Conservation (phyloP, 35 echinoderm and acorn worm genomes). For the Ptychodera flava region DNA sequence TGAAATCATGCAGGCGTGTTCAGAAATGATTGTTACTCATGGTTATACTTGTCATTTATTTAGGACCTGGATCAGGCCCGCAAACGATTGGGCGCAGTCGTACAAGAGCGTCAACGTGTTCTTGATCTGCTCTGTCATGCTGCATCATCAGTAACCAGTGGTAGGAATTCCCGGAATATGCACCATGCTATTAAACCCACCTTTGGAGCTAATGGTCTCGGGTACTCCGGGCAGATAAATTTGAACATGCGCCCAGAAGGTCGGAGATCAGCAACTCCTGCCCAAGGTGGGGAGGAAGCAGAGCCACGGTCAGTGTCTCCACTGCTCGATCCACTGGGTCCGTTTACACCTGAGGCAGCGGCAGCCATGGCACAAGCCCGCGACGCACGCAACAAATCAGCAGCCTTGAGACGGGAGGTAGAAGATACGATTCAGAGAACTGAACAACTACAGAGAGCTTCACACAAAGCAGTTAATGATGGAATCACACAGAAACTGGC, state of each 20-base stretch:
- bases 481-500: constrained; percentile 85
- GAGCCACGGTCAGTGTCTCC: constrained; percentile 23
- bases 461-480: constrained; percentile 81
- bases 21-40: too few relatives aligned
- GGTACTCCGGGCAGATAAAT: constrained; percentile 82
- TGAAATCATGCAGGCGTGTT: too few relatives aligned
- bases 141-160: constrained; percentile 76
- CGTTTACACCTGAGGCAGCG: constrained; percentile 83
- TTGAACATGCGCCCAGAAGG: constrained; percentile 35
- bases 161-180: constrained; percentile 74
- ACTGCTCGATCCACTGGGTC: constrained; percentile 72
- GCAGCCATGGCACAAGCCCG: constrained; percentile 83
- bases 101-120: constrained; percentile 93
- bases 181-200: constrained; percentile 64
- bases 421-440: constrained; percentile 89
- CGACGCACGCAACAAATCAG: constrained; percentile 70
- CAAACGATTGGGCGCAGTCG: constrained; percentile 77
- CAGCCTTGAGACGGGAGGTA: constrained; percentile 61
- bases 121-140: constrained; percentile 97
- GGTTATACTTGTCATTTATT: neutral
- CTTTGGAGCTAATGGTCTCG: constrained; percentile 83
- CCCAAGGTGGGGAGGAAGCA: constrained; percentile 9
- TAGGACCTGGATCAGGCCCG: constrained; percentile 83
- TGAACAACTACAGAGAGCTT: constrained; percentile 49
- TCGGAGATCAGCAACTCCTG: constrained; percentile 22